Conservation (phyloP, 2,797 vertebrate genomes). For the Phoxinus dragarum region DNA sequence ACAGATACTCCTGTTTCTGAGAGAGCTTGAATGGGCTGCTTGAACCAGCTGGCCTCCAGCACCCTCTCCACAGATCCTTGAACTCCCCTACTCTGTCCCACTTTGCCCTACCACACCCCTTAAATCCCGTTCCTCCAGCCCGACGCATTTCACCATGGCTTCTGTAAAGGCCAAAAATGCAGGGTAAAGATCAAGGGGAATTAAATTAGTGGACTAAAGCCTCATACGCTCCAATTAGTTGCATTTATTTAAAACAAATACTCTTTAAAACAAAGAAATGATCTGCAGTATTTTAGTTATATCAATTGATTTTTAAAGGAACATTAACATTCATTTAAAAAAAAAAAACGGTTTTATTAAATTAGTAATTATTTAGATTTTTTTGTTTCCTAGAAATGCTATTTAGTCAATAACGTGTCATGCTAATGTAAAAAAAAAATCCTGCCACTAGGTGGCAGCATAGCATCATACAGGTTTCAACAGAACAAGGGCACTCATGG, state of each 20-base stretch:
- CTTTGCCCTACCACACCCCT: constrained; percentile 28
- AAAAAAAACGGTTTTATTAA: neutral
- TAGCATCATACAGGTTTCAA: constrained; percentile 54
- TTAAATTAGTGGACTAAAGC: neutral
- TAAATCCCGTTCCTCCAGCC: constrained; percentile 32
- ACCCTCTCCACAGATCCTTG: constrained; percentile 62
- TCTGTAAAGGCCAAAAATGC: constrained; percentile 50
- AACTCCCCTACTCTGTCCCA: constrained; percentile 39
- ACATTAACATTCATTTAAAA: neutral
- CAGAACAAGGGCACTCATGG: constrained; percentile 14
- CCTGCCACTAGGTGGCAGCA: constrained; percentile 71
- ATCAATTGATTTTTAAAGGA: neutral
- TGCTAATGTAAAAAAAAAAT: neutral
- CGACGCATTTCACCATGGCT: constrained; percentile 55
- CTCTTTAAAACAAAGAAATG: neutral
- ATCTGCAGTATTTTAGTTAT: neutral
- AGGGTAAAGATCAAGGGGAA: constrained; percentile 49
- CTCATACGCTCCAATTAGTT: neutral
- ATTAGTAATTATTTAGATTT: neutral
- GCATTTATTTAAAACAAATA: neutral
- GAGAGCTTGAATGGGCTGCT: constrained; percentile 54
- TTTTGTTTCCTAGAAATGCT: neutral
- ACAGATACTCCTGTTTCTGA: constrained; percentile 85
- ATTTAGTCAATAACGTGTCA: neutral
- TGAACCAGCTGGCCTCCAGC: constrained; percentile 46